These are phyloP conservation scores for Schrankia costaestrigalis DNA, from an alignment of 2,888 invertebrate species.

Conservation along the genomic window DNA sequence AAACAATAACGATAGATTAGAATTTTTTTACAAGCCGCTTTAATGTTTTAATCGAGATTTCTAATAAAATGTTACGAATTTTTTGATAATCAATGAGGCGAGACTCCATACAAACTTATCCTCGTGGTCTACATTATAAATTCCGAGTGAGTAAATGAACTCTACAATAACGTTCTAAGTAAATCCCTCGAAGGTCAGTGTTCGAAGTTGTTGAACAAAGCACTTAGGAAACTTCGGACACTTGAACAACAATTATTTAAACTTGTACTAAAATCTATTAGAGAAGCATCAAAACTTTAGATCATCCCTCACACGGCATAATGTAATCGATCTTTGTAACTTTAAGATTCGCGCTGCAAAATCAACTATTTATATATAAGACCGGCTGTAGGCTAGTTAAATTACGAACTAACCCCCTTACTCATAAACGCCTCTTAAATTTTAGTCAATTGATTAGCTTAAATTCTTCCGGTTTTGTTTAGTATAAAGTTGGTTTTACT, in stretches of 20 bases:
- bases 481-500: no score
- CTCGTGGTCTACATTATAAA: slow-evolving; percentile 25
- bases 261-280: slow-evolving; percentile 11
- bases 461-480: no score
- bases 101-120: no score
- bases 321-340: slow-evolving; percentile 24
- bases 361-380: slow-evolving; percentile 23
- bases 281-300: slow-evolving; percentile 11
- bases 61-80: slow-evolving; percentile 34
- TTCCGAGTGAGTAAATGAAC: slow-evolving; percentile 22
- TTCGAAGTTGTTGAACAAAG: slow-evolving; percentile 15
- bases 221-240: slow-evolving; percentile 16
- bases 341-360: slow-evolving; percentile 29
- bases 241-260: slow-evolving; percentile 21
- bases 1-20: slow-evolving; percentile 46
- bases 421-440: no score
- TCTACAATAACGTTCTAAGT: slow-evolving; percentile 17
- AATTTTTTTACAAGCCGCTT: slow-evolving; percentile 62
- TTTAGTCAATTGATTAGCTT: no score
- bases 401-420: slow-evolving; percentile 39
- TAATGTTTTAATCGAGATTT: slow-evolving; percentile 28
- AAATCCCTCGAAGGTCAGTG: slow-evolving; percentile 15
- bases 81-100: no score
- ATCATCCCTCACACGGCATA: slow-evolving; percentile 12
- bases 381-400: slow-evolving; percentile 37